These are phyloP conservation scores for Colius striatus DNA, from an alignment of 2,113 vertebrate genomes.

Conservation along the genomic window DNA sequence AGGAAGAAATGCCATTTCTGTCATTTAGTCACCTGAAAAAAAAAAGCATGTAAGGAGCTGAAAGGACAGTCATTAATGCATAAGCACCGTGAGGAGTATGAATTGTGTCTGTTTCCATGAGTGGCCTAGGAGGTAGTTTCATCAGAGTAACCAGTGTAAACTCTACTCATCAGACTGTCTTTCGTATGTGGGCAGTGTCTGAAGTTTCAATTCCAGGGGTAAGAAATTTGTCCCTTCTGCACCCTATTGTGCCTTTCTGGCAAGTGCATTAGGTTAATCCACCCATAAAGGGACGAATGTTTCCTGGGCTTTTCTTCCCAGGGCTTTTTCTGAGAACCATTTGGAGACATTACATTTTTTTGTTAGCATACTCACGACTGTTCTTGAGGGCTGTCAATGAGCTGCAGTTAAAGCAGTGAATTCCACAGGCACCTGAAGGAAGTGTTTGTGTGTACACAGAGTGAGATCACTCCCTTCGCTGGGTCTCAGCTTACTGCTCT, in stretches of 20 bases:
- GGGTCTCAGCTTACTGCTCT: slow-evolving; percentile 22
- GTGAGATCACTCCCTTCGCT: not conserved
- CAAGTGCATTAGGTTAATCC: not conserved
- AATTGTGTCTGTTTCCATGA: not conserved
- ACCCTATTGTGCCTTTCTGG: not conserved
- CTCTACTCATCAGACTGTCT: fast-evolving
- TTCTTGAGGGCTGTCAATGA: not conserved
- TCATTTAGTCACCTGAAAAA: not conserved
- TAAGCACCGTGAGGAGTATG: not conserved
- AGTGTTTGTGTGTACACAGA: slow-evolving; percentile 1
- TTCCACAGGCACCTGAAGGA: slow-evolving; percentile 12
- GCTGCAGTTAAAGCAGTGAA: not conserved
- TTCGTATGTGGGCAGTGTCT: fast-evolving
- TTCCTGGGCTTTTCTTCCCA: not conserved
- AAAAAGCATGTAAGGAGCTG: not conserved
- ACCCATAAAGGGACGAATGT: not conserved
- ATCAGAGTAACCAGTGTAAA: not conserved
- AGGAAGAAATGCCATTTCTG: not conserved
- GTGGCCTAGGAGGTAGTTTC: not conserved
- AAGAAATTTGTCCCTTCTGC: not conserved
- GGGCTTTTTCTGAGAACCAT: not conserved
- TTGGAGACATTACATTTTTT: not conserved
- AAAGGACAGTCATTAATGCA: not conserved
- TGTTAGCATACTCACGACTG: not conserved
- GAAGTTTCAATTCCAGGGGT: not conserved